Evolutionary conservation across 2,888 invertebrate species (phyloP), one percentile per base, ranked within the genome.

Genomic region (Nebria brevicollis): DNA sequence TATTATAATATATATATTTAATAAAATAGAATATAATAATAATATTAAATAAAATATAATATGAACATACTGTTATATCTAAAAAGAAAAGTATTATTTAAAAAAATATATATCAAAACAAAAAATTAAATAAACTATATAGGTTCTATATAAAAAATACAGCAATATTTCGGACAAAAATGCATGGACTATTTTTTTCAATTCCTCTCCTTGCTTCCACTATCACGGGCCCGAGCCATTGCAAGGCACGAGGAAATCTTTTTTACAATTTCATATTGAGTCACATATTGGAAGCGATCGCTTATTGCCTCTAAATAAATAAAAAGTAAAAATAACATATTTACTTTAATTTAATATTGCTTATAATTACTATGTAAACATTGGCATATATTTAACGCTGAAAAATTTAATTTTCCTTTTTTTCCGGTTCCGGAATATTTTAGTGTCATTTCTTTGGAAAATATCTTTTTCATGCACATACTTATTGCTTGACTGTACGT

Each of bases 371-470:
- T 20, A 20, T 20, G 20, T 20, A 20, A 20, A 20, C 20, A 8
- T 8, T 10, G 6, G 6, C 6, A 6, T 43, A 43, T 43, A 10
- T 13, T 41, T 34, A 72, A 72, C 26, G 10, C 41, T 1, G 72
- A 20, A 72, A 72, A 72, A 42, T 72, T 72, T 26, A 72, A 72
- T 72, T 72, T 72, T 72, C 72, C 72, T 34, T 72, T 34, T 34
- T 72, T 72, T 34, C 72, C 72, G 26, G 26, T 34, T 13, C n/a
- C 72, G 25, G 72, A 34, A 72, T 72, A 72, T 11, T 72, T 15
- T 15, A 72, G n/a, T 34, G 72, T 34, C 72, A 72, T n/a, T 34
- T 72, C 41, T 34, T 72, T 72, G 8, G n/a, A 41, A n/a, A 72
- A 72, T n/a, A 72, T 11, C 10, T 25, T 25, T 41, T 34, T 72